phyloP scores from a whole-genome alignment of 2,797 vertebrate species.

The Gadopsis bispinosus region DNA sequence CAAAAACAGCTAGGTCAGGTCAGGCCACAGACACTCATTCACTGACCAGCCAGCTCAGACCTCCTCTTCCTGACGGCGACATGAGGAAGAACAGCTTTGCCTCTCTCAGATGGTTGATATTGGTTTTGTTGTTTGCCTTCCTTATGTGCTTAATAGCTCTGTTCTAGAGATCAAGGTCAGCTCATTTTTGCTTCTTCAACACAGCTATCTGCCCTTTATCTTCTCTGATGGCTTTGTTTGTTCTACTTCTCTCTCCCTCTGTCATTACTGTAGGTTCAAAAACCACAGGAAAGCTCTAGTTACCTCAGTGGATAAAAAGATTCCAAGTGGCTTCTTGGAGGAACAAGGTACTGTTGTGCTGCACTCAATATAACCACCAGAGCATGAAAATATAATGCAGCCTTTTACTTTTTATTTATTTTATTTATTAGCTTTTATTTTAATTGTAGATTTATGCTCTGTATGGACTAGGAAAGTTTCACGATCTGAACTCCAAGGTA shows the following conservation, averaged over 20 bases:
- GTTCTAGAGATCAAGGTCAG: neutral
- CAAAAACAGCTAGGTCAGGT: constrained; percentile 67
- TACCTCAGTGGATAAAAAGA: constrained; percentile 93
- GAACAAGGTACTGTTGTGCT: constrained; percentile 91
- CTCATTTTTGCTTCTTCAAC: constrained; percentile 23
- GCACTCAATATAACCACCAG: constrained; percentile 55
- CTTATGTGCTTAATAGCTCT: constrained; percentile 32
- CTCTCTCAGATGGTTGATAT: constrained; percentile 78
- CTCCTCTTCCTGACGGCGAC: constrained; percentile 52
- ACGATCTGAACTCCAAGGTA: constrained; percentile 47
- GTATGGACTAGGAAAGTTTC: constrained; percentile 65
- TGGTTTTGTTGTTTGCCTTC: constrained; percentile 63
- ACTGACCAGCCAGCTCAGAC: constrained; percentile 20
- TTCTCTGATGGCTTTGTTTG: constrained; percentile 25
- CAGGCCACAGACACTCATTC: constrained; percentile 62
- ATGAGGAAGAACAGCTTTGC: constrained; percentile 82
- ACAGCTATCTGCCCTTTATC: constrained; percentile 25
- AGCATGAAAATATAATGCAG: constrained; percentile 65
- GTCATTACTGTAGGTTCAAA: constrained; percentile 87
- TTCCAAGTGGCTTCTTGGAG: constrained; percentile 95
- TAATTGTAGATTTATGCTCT: constrained; percentile 67
- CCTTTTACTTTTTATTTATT: constrained; percentile 63
- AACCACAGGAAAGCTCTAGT: constrained; percentile 94
- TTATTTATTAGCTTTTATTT: constrained; percentile 47
- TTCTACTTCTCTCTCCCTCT: constrained; percentile 26